Conservation (phyloP, 2,113 vertebrate genomes). For the Phaetusa simplex region DNA sequence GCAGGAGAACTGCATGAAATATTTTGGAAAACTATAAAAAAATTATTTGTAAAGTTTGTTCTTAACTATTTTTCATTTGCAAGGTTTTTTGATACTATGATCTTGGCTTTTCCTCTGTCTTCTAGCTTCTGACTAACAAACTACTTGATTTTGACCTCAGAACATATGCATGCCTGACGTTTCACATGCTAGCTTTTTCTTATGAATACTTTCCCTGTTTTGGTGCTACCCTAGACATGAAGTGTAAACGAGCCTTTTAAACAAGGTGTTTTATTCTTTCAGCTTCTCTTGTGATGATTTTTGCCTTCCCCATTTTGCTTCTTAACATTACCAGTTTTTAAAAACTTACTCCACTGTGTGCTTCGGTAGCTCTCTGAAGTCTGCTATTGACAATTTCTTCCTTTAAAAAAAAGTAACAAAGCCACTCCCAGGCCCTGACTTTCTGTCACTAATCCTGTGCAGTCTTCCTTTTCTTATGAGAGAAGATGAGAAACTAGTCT, state of each 20-base stretch:
- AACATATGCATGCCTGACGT: not conserved
- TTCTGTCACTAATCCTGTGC: not conserved
- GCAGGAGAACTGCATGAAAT: not conserved
- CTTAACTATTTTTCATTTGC: not conserved
- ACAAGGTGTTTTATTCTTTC: not conserved
- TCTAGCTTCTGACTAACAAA: not conserved
- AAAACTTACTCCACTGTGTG: not conserved
- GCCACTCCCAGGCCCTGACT: not conserved
- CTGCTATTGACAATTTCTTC: not conserved
- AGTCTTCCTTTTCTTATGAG: not conserved
- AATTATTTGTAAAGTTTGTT: not conserved
- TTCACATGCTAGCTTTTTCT: not conserved
- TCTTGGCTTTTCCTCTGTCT: not conserved
- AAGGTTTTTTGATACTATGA: not conserved
- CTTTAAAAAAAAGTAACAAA: not conserved
- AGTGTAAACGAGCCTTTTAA: not conserved
- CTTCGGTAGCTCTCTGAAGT: not conserved
- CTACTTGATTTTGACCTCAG: not conserved
- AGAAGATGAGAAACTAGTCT: not conserved
- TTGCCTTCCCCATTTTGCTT: not conserved
- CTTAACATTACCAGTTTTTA: not conserved
- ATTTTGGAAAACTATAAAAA: not conserved
- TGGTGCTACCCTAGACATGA: not conserved
- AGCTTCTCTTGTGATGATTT: fast-evolving
- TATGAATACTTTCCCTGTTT: not conserved